These are phyloP conservation scores for Ptiloglossa arizonensis DNA, from an alignment of 1,140 invertebrate species.

Conservation along the genomic window DNA sequence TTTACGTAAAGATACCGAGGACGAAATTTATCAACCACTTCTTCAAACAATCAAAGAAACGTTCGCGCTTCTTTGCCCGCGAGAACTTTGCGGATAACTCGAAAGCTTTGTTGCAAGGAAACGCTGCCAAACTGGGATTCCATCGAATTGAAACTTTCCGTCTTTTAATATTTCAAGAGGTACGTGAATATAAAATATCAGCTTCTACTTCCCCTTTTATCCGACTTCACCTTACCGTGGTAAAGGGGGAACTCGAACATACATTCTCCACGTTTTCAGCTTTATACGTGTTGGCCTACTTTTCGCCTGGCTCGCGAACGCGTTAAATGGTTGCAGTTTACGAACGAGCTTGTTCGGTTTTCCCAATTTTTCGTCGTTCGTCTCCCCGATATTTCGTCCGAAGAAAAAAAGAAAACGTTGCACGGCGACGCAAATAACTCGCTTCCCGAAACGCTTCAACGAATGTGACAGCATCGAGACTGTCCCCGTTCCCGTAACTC, in stretches of 20 bases:
- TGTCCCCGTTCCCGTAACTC: background rate
- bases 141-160: constrained; percentile 23
- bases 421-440: background rate
- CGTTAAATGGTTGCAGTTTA: constrained; percentile 26
- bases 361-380: constrained; percentile 14
- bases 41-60: background rate
- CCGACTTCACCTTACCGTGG: background rate
- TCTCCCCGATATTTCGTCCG: background rate
- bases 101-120: background rate
- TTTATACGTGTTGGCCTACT: constrained; percentile 5
- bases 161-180: constrained; percentile 1
- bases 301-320: constrained; percentile 8
- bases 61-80: no score
- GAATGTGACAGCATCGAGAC: background rate
- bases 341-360: constrained; percentile 15
- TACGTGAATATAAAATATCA: constrained; percentile 7
- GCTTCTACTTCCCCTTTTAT: background rate
- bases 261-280: background rate
- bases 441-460: background rate
- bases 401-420: background rate
- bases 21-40: background rate
- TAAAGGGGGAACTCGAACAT: constrained; percentile 19
- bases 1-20: no score
- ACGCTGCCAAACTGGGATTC: background rate
- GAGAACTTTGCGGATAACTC: background rate